Evolutionary conservation across 1,140 invertebrate genomes (phyloP), one percentile per base, ranked within the genome.

Genomic region (Pteromalus puparum): DNA sequence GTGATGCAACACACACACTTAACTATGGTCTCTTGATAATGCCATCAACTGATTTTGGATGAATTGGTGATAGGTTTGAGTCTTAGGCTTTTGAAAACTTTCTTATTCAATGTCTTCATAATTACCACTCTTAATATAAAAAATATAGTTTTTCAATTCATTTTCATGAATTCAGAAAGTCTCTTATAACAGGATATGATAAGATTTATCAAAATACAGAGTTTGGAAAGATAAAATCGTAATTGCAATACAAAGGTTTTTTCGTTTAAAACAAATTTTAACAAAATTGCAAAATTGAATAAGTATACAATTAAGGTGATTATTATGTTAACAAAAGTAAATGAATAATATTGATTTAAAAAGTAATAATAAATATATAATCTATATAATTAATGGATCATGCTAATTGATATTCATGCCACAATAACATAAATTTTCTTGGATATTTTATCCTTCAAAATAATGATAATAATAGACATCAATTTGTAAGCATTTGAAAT

Each of bases 1-100:
- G 79, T 76, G 82, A 77, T 83, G 74, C 73, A 83, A 83, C 82
- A 77, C 74, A 77, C 42, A 83, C 82, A 78, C 75, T 83, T 82
- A 75, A 76, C 73, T 82, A n/a, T 28, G 9, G 6, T 82, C 24
- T 61, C 18, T 61, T 15, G 53, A 61, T 61, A 61, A 18, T 61
- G 53, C 53, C 53, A 61, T n/a, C 18, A 61, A n/a, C 6, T n/a
- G 18, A 21, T 18, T 61, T 5, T 61, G 18, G 53, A 5, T 18
- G 53, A 61, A 7, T 61, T 61, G 18, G 18, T n/a, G 53, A 61
- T 61, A 61, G 53, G 5, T 15, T 61, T 61, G 21, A 61, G 53
- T 61, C 18, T 61, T 61, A 18, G 18, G 6, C 15, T 61, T 61
- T 61, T 61, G 21, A n/a, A 61, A 61, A 61, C 0, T 61, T 21